phyloP scores from a whole-genome alignment of 2,888 invertebrate genomes.

The Phanerotoma sp. region DNA sequence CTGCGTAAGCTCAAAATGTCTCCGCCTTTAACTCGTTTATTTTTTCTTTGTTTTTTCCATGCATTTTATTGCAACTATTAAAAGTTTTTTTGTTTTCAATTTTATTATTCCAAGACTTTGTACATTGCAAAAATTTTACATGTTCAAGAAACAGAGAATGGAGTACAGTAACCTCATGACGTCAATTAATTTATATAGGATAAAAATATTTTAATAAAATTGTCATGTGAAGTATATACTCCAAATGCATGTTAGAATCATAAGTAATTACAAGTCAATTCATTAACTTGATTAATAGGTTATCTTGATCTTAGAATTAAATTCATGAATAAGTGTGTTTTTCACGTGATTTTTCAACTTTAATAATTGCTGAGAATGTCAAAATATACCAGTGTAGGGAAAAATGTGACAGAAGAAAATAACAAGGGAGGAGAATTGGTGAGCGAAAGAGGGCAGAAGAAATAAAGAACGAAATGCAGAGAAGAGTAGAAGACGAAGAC shows the following conservation, averaged over 20 bases:
- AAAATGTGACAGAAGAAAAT: conserved; percentile 11
- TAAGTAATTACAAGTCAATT: too few relatives aligned
- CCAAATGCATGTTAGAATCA: too few relatives aligned
- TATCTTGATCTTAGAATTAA: conserved; percentile 5
- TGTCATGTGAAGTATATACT: too few relatives aligned
- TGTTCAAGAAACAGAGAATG: too few relatives aligned
- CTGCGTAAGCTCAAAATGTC: conserved; percentile 24
- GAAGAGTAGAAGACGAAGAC: conserved; percentile 15
- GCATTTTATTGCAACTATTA: conserved; percentile 13
- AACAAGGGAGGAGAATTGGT: conserved; percentile 4
- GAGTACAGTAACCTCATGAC: too few relatives aligned
- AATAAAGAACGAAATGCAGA: neutral
- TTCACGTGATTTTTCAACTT: neutral
- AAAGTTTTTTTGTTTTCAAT: conserved; percentile 24
- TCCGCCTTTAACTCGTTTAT: conserved; percentile 18
- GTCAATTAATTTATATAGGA: too few relatives aligned
- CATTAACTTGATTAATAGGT: neutral
- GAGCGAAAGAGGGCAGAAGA: conserved; percentile 7
- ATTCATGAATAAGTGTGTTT: conserved; percentile 8
- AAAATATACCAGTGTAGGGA: conserved; percentile 1
- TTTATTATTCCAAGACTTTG: conserved; percentile 8
- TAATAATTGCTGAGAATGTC: conserved; percentile 19
- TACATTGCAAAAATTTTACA: too few relatives aligned
- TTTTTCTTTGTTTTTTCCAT: conserved; percentile 20
- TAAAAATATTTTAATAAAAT: too few relatives aligned